Evolutionary conservation across 2,113 vertebrate species (phyloP).

Genomic region (Mormyrus lacerda): DNA sequence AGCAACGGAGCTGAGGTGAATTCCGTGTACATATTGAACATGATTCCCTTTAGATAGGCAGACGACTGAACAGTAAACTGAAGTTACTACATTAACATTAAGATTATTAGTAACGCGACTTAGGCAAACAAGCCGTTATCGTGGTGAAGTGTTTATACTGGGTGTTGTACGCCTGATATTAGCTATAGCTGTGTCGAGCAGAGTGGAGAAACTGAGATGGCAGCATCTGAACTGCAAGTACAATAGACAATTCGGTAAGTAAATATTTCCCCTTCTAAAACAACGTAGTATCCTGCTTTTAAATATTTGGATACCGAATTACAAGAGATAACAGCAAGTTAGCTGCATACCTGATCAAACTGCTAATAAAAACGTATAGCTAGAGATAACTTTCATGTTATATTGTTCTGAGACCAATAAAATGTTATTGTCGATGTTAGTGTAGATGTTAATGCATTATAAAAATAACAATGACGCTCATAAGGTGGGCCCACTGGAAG

Average conservation of each 20-base stretch:
- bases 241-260: conserved; percentile 3
- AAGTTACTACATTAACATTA: not conserved
- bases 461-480: not conserved
- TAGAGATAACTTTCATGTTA: not conserved
- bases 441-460: not conserved
- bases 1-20: not conserved
- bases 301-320: not conserved
- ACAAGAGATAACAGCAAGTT: not conserved
- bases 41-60: not conserved
- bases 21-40: not conserved
- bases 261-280: not conserved
- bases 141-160: not conserved
- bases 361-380: not conserved
- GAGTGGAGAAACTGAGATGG: not conserved
- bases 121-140: not conserved
- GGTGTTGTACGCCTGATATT: not conserved
- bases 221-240: not conserved
- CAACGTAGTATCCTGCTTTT: not conserved
- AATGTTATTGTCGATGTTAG: not conserved
- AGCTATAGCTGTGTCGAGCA: not conserved
- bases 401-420: not conserved
- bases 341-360: not conserved
- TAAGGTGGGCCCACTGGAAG: not conserved
- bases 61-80: not conserved
- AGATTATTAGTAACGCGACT: not conserved